Base-by-base conservation (phyloP, 1,140 invertebrate species). In the Meloidogyne chitwoodi region DNA sequence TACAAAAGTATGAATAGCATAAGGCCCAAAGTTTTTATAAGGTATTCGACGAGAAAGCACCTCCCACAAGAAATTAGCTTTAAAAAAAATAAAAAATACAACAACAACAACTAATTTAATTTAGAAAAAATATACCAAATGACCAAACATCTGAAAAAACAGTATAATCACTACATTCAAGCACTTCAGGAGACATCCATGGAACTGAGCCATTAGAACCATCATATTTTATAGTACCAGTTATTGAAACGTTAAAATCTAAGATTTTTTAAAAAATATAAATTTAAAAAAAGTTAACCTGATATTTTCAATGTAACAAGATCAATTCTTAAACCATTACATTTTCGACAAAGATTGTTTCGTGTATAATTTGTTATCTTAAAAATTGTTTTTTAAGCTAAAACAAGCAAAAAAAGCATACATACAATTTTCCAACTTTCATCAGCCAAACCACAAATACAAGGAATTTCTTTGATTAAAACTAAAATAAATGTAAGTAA, bases 121-220 rank as follows among this genome's bases (percentile, higher is more conserved):
- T 62, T 4, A 38, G 10, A 31, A 31, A 31, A 3, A 22, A 68
- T 27, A n/a, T 41, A 75, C 71, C 75, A 44, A 76, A 76, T 0
- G 56, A 75, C 69, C 74, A 76, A 26, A 78, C 62, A 62, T 78
- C 77, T 22, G 44, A 48, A 16, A 29, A 38, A 22, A 34, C 68
- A 14, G 76, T 31, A 14, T 41, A 34, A 38, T 26, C 26, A 16
- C 27, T 78, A 14, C 41, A 56, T 31, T 72, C 66, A 14, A 78
- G 31, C 22, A 78, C 41, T 62, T 78, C 77, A n/a, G 77, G 77
- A 16, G 77, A 41, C 64, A 78, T 78, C 77, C 77, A 78, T 19
- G 67, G 61, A 29, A 71, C 11, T 16, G 77, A 78, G 48, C 77
- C 77, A 48, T 62, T 29, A 63, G 29, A 80, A 22, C 77, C 80